phyloP scores from a whole-genome alignment of 2,113 vertebrate species.

The Penelope pileata region DNA sequence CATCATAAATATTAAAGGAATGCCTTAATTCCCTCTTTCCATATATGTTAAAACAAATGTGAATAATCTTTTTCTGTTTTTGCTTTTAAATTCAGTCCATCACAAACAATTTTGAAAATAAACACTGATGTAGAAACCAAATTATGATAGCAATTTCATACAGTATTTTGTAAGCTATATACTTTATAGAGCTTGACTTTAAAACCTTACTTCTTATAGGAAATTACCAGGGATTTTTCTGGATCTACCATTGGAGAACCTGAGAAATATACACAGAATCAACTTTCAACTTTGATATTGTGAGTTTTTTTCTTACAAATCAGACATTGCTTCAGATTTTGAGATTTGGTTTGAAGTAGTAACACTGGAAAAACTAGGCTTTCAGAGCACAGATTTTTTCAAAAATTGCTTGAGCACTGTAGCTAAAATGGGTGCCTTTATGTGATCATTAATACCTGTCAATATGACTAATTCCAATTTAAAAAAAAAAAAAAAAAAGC shows the following conservation, averaged over 20 bases:
- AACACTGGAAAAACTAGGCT: not conserved
- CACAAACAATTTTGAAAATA: not conserved
- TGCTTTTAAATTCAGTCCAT: not conserved
- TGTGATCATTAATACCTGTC: not conserved
- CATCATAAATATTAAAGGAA: not conserved
- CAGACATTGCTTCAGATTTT: not conserved
- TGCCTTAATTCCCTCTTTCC: not conserved
- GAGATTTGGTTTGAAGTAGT: not conserved
- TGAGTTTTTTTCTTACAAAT: not conserved
- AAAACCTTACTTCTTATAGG: slow-evolving; percentile 45
- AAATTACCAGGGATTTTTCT: not conserved
- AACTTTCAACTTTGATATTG: not conserved
- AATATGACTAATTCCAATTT: not conserved
- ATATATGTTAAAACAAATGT: not conserved
- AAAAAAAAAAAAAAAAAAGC: no score
- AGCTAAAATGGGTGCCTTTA: not conserved
- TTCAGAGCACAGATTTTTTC: not conserved
- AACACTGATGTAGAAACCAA: not conserved
- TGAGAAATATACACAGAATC: not conserved
- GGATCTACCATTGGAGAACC: not conserved
- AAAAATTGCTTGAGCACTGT: not conserved
- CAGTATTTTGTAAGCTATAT: slow-evolving; percentile 7
- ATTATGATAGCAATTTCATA: slow-evolving; percentile 36
- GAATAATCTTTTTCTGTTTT: not conserved
- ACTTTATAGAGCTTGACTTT: slow-evolving; percentile 3